Evolutionary conservation across 1,140 invertebrate genomes (phyloP).

Genomic region (Drosophila tristis): DNA sequence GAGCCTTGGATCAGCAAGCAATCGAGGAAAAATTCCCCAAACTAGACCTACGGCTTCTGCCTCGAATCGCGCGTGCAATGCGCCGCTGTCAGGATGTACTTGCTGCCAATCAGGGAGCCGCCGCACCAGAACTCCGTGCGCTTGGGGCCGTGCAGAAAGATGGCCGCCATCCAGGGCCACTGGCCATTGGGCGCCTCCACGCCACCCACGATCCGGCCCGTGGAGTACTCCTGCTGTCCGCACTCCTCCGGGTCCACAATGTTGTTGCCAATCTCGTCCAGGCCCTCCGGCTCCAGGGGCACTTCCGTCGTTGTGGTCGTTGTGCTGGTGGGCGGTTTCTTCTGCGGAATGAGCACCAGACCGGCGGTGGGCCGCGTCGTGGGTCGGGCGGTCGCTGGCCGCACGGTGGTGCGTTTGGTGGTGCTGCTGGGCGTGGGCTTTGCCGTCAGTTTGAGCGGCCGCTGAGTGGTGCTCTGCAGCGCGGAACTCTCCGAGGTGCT

Average conservation of each 20-base stretch:
- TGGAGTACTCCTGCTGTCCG: constrained; percentile 91
- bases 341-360: constrained; percentile 78
- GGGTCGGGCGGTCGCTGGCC: constrained; percentile 34
- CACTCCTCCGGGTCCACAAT: constrained; percentile 88
- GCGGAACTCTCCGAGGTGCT: constrained; percentile 66
- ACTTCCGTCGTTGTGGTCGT: constrained; percentile 83
- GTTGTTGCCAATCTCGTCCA: constrained; percentile 82
- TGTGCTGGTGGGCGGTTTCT: constrained; percentile 80
- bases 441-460: constrained; percentile 85
- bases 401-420: constrained; percentile 48
- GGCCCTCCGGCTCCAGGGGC: constrained; percentile 60
- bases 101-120: constrained; percentile 92
- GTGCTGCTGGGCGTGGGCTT: constrained; percentile 39
- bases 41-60: constrained; percentile 91
- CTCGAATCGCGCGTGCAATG: constrained; percentile 95
- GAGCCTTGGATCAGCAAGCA: no score
- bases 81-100: constrained; percentile 94
- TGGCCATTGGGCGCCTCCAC: constrained; percentile 91
- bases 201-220: constrained; percentile 95
- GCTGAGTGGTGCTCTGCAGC: constrained; percentile 68
- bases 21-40: neutral
- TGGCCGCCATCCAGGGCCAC: constrained; percentile 97
- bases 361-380: constrained; percentile 54
- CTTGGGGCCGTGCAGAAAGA: constrained; percentile 93
- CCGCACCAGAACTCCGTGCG: constrained; percentile 97